These are phyloP conservation scores for Cyanocitta stelleri DNA, from an alignment of 2,113 vertebrate genomes.

Conservation along the genomic window DNA sequence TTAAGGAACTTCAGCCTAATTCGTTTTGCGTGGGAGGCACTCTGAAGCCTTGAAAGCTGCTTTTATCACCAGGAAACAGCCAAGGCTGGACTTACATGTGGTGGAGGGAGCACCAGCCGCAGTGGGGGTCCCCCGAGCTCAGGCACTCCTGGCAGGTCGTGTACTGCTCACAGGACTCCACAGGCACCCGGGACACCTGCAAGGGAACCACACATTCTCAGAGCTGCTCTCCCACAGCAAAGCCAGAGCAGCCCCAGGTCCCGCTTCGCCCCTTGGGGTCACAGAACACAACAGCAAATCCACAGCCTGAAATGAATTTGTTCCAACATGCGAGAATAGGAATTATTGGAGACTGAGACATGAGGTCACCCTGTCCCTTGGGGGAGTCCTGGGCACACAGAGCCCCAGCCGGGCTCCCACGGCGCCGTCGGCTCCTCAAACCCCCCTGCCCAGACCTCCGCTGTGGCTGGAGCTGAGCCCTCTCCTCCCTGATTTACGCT, in stretches of 20 bases:
- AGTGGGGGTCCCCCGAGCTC: constrained; percentile 96
- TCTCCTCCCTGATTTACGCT: not conserved
- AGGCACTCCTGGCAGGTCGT: constrained; percentile 92
- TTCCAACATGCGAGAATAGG: not conserved
- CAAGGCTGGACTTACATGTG: constrained; percentile 85
- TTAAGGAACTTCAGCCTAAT: not conserved
- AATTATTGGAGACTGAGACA: rapidly evolving
- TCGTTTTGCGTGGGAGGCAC: rapidly evolving
- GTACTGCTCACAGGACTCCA: constrained; percentile 95
- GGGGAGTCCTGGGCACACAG: not conserved
- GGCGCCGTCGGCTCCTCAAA: not conserved
- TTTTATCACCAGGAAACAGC: rapidly evolving
- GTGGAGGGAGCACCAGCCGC: constrained; percentile 96
- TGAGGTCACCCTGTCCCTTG: rapidly evolving
- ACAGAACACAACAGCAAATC: rapidly evolving
- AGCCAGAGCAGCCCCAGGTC: not conserved
- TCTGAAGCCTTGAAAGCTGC: not conserved
- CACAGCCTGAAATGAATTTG: not conserved
- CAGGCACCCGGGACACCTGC: constrained; percentile 90
- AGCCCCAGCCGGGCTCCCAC: not conserved
- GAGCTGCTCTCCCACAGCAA: not conserved
- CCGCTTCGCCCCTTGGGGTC: rapidly evolving
- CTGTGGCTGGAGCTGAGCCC: rapidly evolving
- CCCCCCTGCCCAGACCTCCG: not conserved
- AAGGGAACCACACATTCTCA: not conserved